Evolutionary conservation across 1,140 invertebrate genomes (phyloP).

Genomic region (Drosophila truncata): DNA sequence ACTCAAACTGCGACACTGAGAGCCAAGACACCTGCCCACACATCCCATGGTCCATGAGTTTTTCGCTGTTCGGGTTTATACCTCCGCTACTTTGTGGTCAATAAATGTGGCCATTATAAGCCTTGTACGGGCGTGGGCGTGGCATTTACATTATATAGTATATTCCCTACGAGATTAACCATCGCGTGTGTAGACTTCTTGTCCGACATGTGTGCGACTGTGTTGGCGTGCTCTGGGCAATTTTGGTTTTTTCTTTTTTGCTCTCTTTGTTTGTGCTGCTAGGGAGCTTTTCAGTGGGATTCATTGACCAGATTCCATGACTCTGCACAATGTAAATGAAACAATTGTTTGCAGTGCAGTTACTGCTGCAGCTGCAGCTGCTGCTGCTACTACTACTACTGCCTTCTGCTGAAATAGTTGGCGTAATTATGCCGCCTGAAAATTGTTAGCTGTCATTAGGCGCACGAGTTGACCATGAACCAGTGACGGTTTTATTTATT

Average conservation of each 20-base stretch:
- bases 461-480: slow-evolving; percentile 81
- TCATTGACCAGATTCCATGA: slow-evolving; percentile 80
- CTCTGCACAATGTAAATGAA: slow-evolving; percentile 70
- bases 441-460: slow-evolving; percentile 68
- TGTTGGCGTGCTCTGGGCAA: slow-evolving; percentile 59
- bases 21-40: slow-evolving; percentile 48
- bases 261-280: slow-evolving; percentile 1
- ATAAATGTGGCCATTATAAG: slow-evolving; percentile 51
- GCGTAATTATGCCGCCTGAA: slow-evolving; percentile 58
- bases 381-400: not conserved
- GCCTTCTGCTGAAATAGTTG: slow-evolving; percentile 35
- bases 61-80: slow-evolving; percentile 16
- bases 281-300: slow-evolving; percentile 58
- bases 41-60: slow-evolving; percentile 10
- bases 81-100: slow-evolving; percentile 39
- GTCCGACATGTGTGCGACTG: slow-evolving; percentile 23
- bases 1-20: slow-evolving; percentile 1
- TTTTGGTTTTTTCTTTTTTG: slow-evolving; percentile 35
- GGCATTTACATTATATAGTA: slow-evolving; percentile 22
- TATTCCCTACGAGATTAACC: slow-evolving; percentile 23
- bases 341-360: slow-evolving; percentile 40
- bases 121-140: slow-evolving; percentile 45
- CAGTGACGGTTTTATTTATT: slow-evolving; percentile 57
- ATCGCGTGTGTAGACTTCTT: slow-evolving; percentile 52
- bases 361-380: not conserved